These are phyloP conservation scores for Heptranchias perlo DNA, from an alignment of 2,113 vertebrate species.

Conservation along the genomic window DNA sequence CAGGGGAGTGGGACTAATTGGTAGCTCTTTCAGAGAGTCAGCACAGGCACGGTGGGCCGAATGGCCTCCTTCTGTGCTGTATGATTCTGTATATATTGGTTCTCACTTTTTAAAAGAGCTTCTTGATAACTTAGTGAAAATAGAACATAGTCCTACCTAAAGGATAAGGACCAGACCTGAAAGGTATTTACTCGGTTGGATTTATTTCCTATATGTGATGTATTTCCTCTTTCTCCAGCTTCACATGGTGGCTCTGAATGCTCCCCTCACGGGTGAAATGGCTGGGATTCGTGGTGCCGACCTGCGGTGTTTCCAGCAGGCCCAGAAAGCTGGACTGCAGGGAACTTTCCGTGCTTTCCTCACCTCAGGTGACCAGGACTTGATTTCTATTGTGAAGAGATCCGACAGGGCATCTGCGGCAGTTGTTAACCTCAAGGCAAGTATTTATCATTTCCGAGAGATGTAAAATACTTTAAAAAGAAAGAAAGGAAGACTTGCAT, in stretches of 20 bases:
- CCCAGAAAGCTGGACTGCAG: constrained; percentile 49
- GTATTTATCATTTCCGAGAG: not conserved
- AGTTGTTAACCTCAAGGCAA: constrained; percentile 54
- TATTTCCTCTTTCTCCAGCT: constrained; percentile 44
- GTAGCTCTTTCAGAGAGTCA: not conserved
- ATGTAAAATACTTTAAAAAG: not conserved
- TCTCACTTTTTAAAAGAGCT: not conserved
- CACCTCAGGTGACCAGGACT: constrained; percentile 42
- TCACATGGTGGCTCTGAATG: constrained; percentile 49
- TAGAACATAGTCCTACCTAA: too few relatives aligned
- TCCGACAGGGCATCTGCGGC: constrained; percentile 48
- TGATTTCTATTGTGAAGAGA: constrained; percentile 50
- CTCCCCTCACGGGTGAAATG: constrained; percentile 44
- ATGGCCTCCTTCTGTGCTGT: not conserved
- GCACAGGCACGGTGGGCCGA: not conserved
- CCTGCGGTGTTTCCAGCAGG: constrained; percentile 55
- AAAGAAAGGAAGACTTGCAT: too few relatives aligned
- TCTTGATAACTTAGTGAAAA: not conserved
- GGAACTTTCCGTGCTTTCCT: constrained; percentile 57
- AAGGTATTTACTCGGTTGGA: not conserved
- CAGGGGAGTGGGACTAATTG: not conserved
- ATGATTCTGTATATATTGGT: not conserved
- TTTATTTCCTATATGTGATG: not conserved
- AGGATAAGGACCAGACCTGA: not conserved
- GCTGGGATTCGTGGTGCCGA: constrained; percentile 50